phyloP scores from a whole-genome alignment of 2,113 vertebrate species.

The Rhegmatorhina hoffmannsi region DNA sequence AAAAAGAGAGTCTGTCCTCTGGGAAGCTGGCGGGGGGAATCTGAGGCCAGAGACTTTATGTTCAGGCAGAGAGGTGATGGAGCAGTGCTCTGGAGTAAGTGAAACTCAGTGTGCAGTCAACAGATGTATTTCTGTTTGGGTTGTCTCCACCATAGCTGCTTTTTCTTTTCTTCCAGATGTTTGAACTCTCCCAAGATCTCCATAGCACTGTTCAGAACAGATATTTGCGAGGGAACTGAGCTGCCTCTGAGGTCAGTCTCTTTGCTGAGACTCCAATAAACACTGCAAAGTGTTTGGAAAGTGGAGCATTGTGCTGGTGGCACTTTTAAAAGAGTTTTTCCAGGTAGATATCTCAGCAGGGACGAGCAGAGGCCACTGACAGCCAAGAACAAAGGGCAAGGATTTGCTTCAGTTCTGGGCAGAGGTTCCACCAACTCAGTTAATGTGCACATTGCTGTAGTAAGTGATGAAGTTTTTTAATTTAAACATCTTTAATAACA shows the following conservation, averaged over 20 bases:
- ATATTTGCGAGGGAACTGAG: background rate
- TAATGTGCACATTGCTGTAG: background rate
- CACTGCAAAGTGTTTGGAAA: background rate
- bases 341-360: background rate
- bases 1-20: background rate
- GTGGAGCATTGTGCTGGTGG: background rate
- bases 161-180: background rate
- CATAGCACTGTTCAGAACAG: background rate
- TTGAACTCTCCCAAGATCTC: background rate
- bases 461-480: background rate
- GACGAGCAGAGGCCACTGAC: background rate
- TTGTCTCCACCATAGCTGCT: accelerated
- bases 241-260: background rate
- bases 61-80: background rate
- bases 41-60: background rate
- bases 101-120: background rate
- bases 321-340: background rate
- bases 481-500: background rate
- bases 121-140: background rate
- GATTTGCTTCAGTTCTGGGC: background rate
- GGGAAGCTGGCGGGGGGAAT: background rate
- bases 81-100: background rate
- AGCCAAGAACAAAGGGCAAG: background rate
- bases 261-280: background rate
- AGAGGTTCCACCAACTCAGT: background rate